Conservation (phyloP, 30 jellyfish, hydroid and myxozoan genomes). For the Cassiopea xamachana region DNA sequence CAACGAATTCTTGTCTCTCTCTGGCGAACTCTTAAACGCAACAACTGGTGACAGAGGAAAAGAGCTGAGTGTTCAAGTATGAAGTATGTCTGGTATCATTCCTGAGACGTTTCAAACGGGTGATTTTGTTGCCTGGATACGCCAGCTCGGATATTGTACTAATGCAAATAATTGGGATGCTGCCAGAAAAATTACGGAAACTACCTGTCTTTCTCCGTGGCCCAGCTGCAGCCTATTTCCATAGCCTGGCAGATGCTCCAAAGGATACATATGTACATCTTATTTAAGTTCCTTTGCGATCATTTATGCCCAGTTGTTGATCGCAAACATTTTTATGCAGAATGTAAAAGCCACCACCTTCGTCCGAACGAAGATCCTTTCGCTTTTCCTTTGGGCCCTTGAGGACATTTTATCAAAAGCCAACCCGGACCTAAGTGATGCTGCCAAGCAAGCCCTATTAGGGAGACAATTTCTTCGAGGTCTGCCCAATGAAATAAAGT, state of each 20-base stretch:
- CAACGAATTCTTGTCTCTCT: conserved; percentile 1
- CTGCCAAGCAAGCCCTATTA: conserved; percentile 51
- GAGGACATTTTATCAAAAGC: conserved; percentile 18
- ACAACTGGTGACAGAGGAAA: conserved; percentile 43
- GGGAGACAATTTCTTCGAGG: conserved; percentile 46
- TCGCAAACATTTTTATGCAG: conserved; percentile 32
- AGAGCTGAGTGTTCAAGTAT: conserved; percentile 11
- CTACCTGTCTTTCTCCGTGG: conserved; percentile 49
- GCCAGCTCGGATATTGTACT: conserved; percentile 39
- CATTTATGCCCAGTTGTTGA: conserved; percentile 50
- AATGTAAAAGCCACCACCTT: conserved; percentile 15
- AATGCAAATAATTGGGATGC: conserved; percentile 36
- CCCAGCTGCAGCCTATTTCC: conserved; percentile 46
- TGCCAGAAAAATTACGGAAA: background rate
- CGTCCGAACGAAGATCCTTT: conserved; percentile 55
- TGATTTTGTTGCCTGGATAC: conserved; percentile 59
- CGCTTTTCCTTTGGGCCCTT: conserved; percentile 52
- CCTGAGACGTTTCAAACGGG: conserved; percentile 55
- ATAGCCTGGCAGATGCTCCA: conserved; percentile 34
- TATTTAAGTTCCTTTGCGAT: background rate
- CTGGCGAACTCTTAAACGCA: background rate
- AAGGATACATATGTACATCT: conserved; percentile 42
- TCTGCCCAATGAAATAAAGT: conserved; percentile 14
- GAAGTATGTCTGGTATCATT: conserved; percentile 44
- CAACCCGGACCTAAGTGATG: conserved; percentile 21